These are phyloP conservation scores for Agapostemon virescens DNA, from an alignment of 2,888 invertebrate genomes.

Conservation along the genomic window DNA sequence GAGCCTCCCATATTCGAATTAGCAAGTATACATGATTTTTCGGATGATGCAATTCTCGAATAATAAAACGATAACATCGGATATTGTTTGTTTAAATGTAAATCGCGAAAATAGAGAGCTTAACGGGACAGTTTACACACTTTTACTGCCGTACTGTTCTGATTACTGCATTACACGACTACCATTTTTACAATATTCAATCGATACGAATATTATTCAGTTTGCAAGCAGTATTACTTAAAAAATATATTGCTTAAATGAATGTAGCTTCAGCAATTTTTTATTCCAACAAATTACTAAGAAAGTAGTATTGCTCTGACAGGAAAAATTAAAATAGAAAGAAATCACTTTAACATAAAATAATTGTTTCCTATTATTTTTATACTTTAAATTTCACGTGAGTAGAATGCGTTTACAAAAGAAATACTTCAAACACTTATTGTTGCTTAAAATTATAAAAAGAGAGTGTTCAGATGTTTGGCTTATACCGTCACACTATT, in stretches of 20 bases:
- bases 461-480: background rate
- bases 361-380: background rate
- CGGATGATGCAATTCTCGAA: background rate
- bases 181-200: background rate
- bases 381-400: too few species aligned
- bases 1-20: slow-evolving; percentile 17
- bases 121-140: background rate
- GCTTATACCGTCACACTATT: background rate
- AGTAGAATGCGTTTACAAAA: too few species aligned
- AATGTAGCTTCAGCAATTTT: background rate
- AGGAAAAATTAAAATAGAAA: background rate
- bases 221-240: background rate
- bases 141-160: background rate
- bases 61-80: slow-evolving; percentile 17
- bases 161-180: background rate
- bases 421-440: too few species aligned
- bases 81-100: background rate
- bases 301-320: too few species aligned
- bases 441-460: background rate
- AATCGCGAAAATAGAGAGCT: background rate
- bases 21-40: slow-evolving; percentile 27
- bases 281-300: too few species aligned
- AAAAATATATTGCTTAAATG: background rate
- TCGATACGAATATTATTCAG: background rate
- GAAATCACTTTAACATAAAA: background rate